Base-by-base conservation (phyloP, 1,140 invertebrate genomes). In the Atta texana region DNA sequence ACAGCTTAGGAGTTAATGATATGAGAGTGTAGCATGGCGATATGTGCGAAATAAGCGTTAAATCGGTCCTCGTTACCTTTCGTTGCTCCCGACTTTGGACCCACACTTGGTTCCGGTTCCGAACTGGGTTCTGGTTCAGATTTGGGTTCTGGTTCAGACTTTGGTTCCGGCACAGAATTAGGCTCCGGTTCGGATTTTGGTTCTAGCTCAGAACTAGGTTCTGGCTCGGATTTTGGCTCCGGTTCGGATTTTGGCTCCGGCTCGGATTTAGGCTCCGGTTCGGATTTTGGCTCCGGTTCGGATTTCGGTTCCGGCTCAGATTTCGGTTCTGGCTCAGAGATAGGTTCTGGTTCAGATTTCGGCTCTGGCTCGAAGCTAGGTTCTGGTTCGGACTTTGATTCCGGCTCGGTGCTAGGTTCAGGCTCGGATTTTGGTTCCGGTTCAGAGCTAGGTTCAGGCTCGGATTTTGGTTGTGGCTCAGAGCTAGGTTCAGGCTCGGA, bases 401-500 rank as follows among this genome's bases (percentile, higher is more conserved):
- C 94, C 0, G 95, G 92, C 89, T 95, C 92, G 1, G 93, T 90
- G 88, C 85, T 92, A 16, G 95, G 89, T 88, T 94, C 92, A 0
- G 93, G 86, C 31, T 94, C 90, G 1, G 94, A 91, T 88, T 92
- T 92, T 4, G 93, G 92, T 82, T 95, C 93, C 14, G 95, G 93
- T 88, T 95, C 92, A 0, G 95, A 93, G 95, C 93, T 92, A 1
- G 88, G 71, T 34, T 94, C 93, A 5, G 92, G 87, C 88, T 94
- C 91, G 6, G 94, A 91, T 88, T 95, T 95, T 77, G 93, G 92
- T 87, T 93, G 88, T 24, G 94, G 92, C 88, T 94, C 92, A 8
- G 95, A 90, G 77, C 93, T 92, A 2, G 95, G 94, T 93, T 96
- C 94, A 0, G 96, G 94, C 68, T 95, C 94, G 0, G 96, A 94